A percentile compares a stretch with the other conserved stretches of the same genome.
Conservation (phyloP, 1,140 invertebrate genomes). For the Drosophila elegans region DNA sequence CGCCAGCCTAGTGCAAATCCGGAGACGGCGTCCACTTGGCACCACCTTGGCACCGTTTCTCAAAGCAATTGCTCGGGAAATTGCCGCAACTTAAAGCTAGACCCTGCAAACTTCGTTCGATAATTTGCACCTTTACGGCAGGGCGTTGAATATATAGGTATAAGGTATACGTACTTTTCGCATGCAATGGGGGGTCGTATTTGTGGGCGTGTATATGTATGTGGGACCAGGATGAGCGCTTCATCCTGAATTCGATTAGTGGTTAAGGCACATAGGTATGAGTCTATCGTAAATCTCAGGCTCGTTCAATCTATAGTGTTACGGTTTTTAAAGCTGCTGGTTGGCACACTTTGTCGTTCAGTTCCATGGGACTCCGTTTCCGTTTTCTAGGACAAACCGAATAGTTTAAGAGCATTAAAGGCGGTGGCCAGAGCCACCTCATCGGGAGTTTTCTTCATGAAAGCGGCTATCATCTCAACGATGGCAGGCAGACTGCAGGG, state of each 20-base stretch:
- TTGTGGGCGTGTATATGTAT: constrained; percentile 41
- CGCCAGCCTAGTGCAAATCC: constrained; percentile 38
- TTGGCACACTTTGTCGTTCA: constrained; percentile 57
- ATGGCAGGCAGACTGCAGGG: constrained; percentile 96
- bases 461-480: constrained; percentile 96
- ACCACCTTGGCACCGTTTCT: constrained; percentile 69
- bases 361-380: constrained; percentile 11
- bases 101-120: constrained; percentile 57
- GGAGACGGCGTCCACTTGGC: constrained; percentile 39
- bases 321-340: constrained; percentile 28
- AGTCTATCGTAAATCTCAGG: constrained; percentile 78
- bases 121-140: constrained; percentile 51
- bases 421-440: constrained; percentile 96
- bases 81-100: constrained; percentile 73
- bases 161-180: constrained; percentile 56
- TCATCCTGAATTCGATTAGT: constrained; percentile 75
- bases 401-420: constrained; percentile 96
- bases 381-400: constrained; percentile 90
- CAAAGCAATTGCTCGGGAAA: constrained; percentile 52
- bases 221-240: constrained; percentile 47
- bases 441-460: constrained; percentile 93
- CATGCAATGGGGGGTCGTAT: constrained; percentile 65
- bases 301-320: constrained; percentile 47
- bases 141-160: constrained; percentile 34
- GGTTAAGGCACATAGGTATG: constrained; percentile 73